Conservation (phyloP, 35 echinoderm and acorn worm species). For the Ophiothrix spiculata region DNA sequence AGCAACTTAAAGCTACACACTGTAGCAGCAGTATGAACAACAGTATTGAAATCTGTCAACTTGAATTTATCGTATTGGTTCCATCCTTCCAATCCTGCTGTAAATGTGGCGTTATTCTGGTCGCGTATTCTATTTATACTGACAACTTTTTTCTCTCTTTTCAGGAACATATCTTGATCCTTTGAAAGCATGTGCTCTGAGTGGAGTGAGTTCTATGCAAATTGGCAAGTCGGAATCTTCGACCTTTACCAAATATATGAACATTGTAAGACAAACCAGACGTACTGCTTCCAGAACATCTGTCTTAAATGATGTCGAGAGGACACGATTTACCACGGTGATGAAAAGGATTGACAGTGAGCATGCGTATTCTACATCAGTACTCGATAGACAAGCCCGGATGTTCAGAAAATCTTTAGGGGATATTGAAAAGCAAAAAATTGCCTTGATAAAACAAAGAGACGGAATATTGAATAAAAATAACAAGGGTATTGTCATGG, state of each 20-base stretch:
- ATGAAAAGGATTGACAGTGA: constrained; percentile 80
- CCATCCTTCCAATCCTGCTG: too few species aligned
- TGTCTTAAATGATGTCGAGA: constrained; percentile 87
- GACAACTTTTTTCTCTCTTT: constrained; percentile 18
- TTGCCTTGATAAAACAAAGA: neutral
- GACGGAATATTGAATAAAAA: neutral
- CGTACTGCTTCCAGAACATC: constrained; percentile 69
- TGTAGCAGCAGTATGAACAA: too few species aligned
- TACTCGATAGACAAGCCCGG: constrained; percentile 50
- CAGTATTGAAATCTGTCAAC: too few species aligned
- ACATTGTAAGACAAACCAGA: constrained; percentile 65
- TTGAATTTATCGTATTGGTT: too few species aligned
- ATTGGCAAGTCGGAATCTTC: constrained; percentile 72
- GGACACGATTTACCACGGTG: constrained; percentile 58
- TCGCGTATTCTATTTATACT: too few species aligned
- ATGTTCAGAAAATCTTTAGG: neutral
- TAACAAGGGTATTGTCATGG: neutral
- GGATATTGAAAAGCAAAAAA: neutral
- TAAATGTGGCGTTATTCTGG: too few species aligned
- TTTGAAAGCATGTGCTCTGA: constrained; percentile 78
- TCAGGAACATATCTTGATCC: constrained; percentile 87
- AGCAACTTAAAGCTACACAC: too few species aligned
- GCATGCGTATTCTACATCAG: constrained; percentile 45
- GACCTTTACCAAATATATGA: constrained; percentile 68
- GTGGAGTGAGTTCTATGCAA: constrained; percentile 67